phyloP scores from a whole-genome alignment of 2,888 invertebrate genomes.

The Sacculina carcini region DNA sequence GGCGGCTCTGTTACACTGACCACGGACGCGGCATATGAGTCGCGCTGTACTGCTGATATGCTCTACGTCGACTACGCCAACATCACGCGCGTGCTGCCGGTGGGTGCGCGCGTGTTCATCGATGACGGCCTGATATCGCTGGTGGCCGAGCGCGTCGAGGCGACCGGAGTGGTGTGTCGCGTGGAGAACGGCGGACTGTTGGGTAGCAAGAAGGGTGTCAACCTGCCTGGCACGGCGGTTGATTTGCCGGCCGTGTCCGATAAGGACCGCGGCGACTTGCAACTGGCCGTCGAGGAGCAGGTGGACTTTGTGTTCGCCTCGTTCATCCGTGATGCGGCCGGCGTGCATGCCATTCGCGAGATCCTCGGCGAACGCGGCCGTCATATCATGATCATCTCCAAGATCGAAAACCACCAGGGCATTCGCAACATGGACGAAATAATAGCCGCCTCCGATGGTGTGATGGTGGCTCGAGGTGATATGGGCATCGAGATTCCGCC shows the following conservation, averaged over 20 bases:
- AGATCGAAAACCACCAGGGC: slow-evolving; percentile 97
- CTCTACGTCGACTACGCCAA: slow-evolving; percentile 83
- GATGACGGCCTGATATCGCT: slow-evolving; percentile 91
- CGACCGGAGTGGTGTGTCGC: slow-evolving; percentile 38
- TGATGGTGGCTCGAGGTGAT: slow-evolving; percentile 96
- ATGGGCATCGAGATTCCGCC: slow-evolving; percentile 93
- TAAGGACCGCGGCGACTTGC: slow-evolving; percentile 75
- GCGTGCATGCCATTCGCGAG: slow-evolving; percentile 60
- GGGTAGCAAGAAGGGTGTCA: slow-evolving; percentile 87
- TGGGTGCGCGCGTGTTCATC: slow-evolving; percentile 63
- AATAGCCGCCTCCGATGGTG: slow-evolving; percentile 72
- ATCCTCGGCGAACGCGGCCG: slow-evolving; percentile 64
- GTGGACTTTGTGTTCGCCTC: slow-evolving; percentile 95
- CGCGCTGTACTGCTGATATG: slow-evolving; percentile 42
- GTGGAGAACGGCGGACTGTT: slow-evolving; percentile 86
- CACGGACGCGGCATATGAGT: slow-evolving; percentile 45
- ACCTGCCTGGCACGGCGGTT: slow-evolving; percentile 79
- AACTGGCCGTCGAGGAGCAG: slow-evolving; percentile 67
- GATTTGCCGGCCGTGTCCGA: slow-evolving; percentile 92
- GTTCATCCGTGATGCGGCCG: slow-evolving; percentile 74
- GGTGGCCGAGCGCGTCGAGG: slow-evolving; percentile 42
- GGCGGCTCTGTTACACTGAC: slow-evolving; percentile 56
- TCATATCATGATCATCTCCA: slow-evolving; percentile 83
- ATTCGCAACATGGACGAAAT: slow-evolving; percentile 83
- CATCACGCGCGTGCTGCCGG: slow-evolving; percentile 65